These are phyloP conservation scores for Ariopsis seemanni DNA, from an alignment of 2,113 vertebrate genomes.

Conservation along the genomic window DNA sequence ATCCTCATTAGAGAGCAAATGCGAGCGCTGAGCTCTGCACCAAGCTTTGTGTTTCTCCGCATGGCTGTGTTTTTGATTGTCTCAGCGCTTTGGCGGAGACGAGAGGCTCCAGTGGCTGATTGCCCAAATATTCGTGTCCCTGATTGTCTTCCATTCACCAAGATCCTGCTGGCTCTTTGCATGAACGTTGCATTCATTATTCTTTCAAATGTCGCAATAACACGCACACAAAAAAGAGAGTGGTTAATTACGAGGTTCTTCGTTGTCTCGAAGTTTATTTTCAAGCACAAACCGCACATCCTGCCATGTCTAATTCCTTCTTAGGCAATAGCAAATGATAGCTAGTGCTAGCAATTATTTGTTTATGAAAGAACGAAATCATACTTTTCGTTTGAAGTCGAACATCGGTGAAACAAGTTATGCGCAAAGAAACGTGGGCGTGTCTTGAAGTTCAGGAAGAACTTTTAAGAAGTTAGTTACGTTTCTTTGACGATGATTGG, in stretches of 20 bases:
- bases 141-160: constrained; percentile 45
- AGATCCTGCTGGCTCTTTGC: neutral
- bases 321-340: too few species aligned
- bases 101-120: constrained; percentile 17
- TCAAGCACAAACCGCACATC: neutral
- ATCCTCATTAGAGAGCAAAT: constrained; percentile 44
- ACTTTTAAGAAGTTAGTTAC: neutral
- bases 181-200: neutral
- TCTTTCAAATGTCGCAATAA: neutral
- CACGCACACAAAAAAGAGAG: neutral
- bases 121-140: constrained; percentile 46
- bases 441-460: neutral
- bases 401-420: neutral
- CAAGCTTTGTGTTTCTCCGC: constrained; percentile 38
- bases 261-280: neutral
- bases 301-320: neutral
- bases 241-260: neutral
- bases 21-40: constrained; percentile 38
- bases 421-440: too few species aligned
- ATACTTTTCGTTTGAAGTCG: neutral
- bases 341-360: too few species aligned
- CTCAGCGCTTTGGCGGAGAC: constrained; percentile 40
- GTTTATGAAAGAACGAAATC: neutral
- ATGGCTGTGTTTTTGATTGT: constrained; percentile 44
- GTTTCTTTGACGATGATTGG: too few species aligned